phyloP scores from a whole-genome alignment of 2,888 invertebrate genomes.

The Acrobasis consociella region DNA sequence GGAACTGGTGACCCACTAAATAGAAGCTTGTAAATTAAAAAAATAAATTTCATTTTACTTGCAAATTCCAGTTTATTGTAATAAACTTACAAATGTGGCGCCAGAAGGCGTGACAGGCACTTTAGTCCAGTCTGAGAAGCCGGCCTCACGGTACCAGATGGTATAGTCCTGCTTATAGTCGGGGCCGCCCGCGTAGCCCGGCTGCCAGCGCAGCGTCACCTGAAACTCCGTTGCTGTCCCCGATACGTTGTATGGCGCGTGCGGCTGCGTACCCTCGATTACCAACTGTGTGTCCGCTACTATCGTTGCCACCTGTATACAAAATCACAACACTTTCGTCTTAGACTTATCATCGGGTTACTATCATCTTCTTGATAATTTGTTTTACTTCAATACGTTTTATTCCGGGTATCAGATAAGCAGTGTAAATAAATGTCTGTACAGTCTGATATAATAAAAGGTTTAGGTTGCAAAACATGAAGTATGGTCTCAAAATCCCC shows the following conservation, averaged over 20 bases:
- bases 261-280: slow-evolving; percentile 97
- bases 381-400: too few relatives aligned
- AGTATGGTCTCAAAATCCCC: too few relatives aligned
- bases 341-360: too few relatives aligned
- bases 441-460: too few relatives aligned
- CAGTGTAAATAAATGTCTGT: too few relatives aligned
- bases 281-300: slow-evolving; percentile 94
- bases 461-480: too few relatives aligned
- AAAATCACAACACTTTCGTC: background rate
- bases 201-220: slow-evolving; percentile 95
- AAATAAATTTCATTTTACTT: too few relatives aligned
- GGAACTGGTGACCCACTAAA: too few relatives aligned
- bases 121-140: slow-evolving; percentile 95
- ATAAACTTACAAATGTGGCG: slow-evolving; percentile 84
- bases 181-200: slow-evolving; percentile 97
- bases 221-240: slow-evolving; percentile 95
- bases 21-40: too few relatives aligned
- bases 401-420: too few relatives aligned
- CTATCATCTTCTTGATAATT: too few relatives aligned
- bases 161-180: slow-evolving; percentile 98
- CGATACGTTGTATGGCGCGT: slow-evolving; percentile 97
- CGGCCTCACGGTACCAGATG: slow-evolving; percentile 96
- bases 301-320: slow-evolving; percentile 91
- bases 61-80: too few relatives aligned
- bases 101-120: slow-evolving; percentile 96